Evolutionary conservation across 2,797 vertebrate species (phyloP).

Genomic region (Sebastes cheni): DNA sequence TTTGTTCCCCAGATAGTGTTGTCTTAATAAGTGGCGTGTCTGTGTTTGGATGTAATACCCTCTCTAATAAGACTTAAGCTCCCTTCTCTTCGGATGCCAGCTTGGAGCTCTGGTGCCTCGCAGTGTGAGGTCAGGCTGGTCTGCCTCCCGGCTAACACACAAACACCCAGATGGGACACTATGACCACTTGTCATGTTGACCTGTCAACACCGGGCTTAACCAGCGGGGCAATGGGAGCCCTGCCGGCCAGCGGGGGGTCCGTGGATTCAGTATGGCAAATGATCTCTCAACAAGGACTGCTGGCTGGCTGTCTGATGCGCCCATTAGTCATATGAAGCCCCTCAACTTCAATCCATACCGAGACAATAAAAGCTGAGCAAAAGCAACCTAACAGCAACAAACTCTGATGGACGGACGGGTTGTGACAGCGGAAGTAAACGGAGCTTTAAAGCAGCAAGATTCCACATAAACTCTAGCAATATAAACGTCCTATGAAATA

Average conservation of each 20-base stretch:
- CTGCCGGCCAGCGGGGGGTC: slow-evolving; percentile 26
- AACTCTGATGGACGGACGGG: neutral
- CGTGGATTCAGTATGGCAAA: slow-evolving; percentile 38
- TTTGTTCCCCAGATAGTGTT: slow-evolving; percentile 75
- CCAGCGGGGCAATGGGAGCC: slow-evolving; percentile 44
- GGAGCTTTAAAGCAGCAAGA: neutral
- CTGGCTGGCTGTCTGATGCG: slow-evolving; percentile 46
- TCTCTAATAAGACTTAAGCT: slow-evolving; percentile 77
- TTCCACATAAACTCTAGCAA: neutral
- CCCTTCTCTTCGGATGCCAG: slow-evolving; percentile 65
- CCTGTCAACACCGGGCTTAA: slow-evolving; percentile 49
- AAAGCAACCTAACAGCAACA: neutral
- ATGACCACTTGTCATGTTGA: slow-evolving; percentile 63
- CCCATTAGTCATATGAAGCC: slow-evolving; percentile 52
- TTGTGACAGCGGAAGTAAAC: neutral
- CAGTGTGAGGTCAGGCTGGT: slow-evolving; percentile 61
- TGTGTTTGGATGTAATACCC: slow-evolving; percentile 76
- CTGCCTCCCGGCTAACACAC: slow-evolving; percentile 30
- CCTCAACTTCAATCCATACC: slow-evolving; percentile 26
- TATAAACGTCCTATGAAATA: neutral
- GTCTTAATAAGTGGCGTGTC: slow-evolving; percentile 76
- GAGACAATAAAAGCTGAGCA: neutral
- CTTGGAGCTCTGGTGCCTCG: slow-evolving; percentile 49
- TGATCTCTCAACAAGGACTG: slow-evolving; percentile 60
- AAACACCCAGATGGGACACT: slow-evolving; percentile 55